Evolutionary conservation across 1,140 invertebrate genomes (phyloP).

Genomic region (Mylabris phalerata): DNA sequence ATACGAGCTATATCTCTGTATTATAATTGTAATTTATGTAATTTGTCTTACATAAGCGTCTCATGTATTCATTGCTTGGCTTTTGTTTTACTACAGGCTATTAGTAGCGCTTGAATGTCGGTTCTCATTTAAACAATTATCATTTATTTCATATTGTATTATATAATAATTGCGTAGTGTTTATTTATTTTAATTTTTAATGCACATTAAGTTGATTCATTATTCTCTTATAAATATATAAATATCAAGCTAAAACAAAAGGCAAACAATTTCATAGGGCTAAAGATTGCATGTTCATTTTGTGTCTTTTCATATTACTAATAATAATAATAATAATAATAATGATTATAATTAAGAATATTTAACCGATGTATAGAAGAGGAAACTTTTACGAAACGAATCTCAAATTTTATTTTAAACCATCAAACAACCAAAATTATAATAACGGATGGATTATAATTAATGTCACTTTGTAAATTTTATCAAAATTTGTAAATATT

Average conservation of each 20-base stretch:
- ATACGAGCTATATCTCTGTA: conserved; percentile 21
- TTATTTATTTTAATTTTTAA: no score
- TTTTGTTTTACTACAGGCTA: conserved; percentile 29
- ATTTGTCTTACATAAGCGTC: conserved; percentile 22
- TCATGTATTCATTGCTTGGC: conserved; percentile 24
- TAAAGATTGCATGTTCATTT: conserved; percentile 19
- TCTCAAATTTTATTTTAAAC: conserved; percentile 23
- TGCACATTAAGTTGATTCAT: no score
- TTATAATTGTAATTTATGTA: conserved; percentile 39
- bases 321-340: conserved; percentile 9
- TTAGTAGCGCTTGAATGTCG: neutral
- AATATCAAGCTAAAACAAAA: conserved; percentile 16
- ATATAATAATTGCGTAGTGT: neutral
- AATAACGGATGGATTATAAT: conserved; percentile 9
- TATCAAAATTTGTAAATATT: neutral
- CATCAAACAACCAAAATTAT: neutral
- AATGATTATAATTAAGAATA: conserved; percentile 9
- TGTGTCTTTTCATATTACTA: conserved; percentile 14
- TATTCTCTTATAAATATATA: neutral
- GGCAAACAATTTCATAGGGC: conserved; percentile 19
- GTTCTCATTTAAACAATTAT: conserved; percentile 4
- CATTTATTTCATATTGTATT: conserved; percentile 6
- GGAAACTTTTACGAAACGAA: conserved; percentile 12
- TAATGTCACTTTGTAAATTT: conserved; percentile 1
- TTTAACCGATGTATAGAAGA: neutral